Conservation (phyloP, 2,113 vertebrate species). For the Casuarius casuarius region DNA sequence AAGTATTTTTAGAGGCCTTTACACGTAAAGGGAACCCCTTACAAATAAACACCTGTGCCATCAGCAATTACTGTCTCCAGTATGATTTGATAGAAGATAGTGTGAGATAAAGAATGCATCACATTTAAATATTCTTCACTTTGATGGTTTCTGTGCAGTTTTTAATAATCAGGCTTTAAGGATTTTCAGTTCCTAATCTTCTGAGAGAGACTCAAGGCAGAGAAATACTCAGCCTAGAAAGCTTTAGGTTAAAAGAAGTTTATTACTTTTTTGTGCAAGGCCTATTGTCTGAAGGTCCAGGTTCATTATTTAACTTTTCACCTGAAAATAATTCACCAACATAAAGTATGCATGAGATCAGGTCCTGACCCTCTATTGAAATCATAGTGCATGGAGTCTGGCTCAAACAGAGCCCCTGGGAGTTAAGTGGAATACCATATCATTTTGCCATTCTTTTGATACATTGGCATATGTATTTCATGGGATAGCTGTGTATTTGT, state of each 20-base stretch:
- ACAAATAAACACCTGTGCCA: neutral
- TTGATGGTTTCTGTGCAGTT: neutral
- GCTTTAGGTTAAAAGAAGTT: neutral
- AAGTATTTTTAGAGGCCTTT: neutral
- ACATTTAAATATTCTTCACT: neutral
- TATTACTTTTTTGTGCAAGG: neutral
- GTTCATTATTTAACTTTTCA: neutral
- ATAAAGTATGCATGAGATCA: neutral
- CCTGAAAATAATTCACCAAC: neutral
- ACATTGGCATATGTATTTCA: neutral
- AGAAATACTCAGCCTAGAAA: neutral
- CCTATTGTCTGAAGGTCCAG: neutral
- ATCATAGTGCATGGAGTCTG: neutral
- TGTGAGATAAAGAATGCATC: neutral
- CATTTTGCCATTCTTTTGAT: neutral
- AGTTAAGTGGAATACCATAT: neutral
- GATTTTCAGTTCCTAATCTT: neutral
- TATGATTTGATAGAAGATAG: neutral
- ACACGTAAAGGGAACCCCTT: neutral
- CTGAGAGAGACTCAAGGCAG: neutral
- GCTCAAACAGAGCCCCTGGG: neutral
- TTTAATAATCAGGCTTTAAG: constrained; percentile 2
- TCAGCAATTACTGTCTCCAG: neutral
- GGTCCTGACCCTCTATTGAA: neutral
- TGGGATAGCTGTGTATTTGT: neutral